A percentile compares a stretch with the other conserved stretches of the same genome.
Conservation (phyloP, 2,113 vertebrate species). For the Odobenus rosmarus region DNA sequence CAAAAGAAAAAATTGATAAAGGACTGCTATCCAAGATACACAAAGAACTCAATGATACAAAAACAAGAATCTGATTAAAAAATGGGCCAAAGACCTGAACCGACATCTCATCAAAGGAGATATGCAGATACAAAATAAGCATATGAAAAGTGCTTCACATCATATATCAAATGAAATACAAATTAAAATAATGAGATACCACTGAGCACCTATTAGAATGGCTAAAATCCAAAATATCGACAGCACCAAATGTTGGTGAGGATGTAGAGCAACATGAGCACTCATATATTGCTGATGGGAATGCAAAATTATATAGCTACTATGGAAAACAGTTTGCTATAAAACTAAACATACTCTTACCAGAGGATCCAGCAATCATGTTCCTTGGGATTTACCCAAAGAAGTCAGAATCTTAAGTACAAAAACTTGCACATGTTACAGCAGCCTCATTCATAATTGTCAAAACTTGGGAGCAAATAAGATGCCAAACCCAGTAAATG, state of each 20-base stretch:
- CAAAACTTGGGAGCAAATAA: not conserved
- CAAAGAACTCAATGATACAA: not conserved
- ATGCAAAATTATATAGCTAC: not conserved
- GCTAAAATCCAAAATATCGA: not conserved
- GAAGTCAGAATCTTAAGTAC: not conserved
- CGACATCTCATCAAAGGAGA: not conserved
- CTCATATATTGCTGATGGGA: not conserved
- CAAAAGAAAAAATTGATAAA: not conserved
- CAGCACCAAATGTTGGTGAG: not conserved
- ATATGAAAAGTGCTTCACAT: not conserved
- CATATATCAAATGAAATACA: not conserved
- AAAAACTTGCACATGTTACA: not conserved
- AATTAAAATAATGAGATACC: not conserved
- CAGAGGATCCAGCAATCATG: not conserved
- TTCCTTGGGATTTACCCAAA: not conserved
- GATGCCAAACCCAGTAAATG: not conserved
- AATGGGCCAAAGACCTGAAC: not conserved
- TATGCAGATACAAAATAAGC: not conserved
- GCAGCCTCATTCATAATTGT: not conserved
- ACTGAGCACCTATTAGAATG: not conserved
- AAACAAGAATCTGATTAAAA: not conserved
- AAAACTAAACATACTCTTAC: not conserved
- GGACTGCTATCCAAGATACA: not conserved
- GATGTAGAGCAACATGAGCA: not conserved
- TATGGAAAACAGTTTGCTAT: not conserved